Conservation (phyloP, 2,888 invertebrate genomes). For the Tuberolachnus salignus region DNA sequence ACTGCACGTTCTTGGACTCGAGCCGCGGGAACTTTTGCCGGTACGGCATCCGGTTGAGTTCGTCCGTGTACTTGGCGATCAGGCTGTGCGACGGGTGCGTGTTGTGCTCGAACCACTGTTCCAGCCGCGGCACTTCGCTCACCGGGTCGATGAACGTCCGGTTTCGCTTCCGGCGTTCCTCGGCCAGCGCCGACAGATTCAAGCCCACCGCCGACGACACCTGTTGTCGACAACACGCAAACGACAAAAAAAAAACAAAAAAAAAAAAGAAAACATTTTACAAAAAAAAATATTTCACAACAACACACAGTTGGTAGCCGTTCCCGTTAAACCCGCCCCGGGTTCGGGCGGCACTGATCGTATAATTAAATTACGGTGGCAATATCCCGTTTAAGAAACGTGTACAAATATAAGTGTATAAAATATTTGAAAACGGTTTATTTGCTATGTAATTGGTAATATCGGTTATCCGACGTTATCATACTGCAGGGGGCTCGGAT, state of each 20-base stretch:
- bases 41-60: slow-evolving; percentile 95
- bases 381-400: too few species aligned
- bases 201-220: slow-evolving; percentile 38
- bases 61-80: slow-evolving; percentile 96
- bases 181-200: slow-evolving; percentile 61
- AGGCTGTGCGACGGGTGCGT: slow-evolving; percentile 98
- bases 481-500: too few species aligned
- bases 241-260: background rate
- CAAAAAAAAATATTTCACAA: too few species aligned
- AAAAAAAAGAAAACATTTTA: too few species aligned
- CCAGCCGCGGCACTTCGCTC: slow-evolving; percentile 91
- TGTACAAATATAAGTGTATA: too few species aligned
- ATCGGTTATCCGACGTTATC: too few species aligned
- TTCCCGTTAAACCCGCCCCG: too few species aligned
- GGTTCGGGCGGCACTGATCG: too few species aligned
- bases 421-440: too few species aligned
- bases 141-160: slow-evolving; percentile 99
- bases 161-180: slow-evolving; percentile 91
- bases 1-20: slow-evolving; percentile 98
- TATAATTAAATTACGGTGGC: too few species aligned
- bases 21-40: slow-evolving; percentile 97
- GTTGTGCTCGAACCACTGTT: slow-evolving; percentile 96
- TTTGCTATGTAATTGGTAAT: too few species aligned
- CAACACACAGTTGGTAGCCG: too few species aligned
- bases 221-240: slow-evolving; percentile 42